These are phyloP conservation scores for Lutjanus erythropterus DNA, from an alignment of 2,113 vertebrate genomes.

Conservation along the genomic window DNA sequence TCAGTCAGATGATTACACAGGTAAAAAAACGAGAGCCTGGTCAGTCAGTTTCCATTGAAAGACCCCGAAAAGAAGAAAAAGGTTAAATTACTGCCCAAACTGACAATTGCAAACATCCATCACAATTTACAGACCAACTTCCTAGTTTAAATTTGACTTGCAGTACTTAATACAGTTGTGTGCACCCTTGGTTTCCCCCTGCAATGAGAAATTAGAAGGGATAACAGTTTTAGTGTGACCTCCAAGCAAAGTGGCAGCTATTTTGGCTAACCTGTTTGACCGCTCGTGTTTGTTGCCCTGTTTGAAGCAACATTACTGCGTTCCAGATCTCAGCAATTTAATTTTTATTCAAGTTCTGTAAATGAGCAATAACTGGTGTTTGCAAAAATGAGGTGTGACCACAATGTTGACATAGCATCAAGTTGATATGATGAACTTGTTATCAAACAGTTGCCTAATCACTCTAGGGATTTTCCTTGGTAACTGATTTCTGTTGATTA, in stretches of 20 bases:
- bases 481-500: too few relatives aligned
- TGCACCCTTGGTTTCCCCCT: neutral
- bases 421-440: neutral
- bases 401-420: neutral
- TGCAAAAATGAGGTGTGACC: neutral
- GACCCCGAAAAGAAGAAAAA: neutral
- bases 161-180: neutral
- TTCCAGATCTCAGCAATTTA: neutral
- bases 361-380: neutral
- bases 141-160: neutral
- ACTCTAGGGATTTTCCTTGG: too few relatives aligned
- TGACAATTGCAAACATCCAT: neutral
- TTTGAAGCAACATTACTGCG: neutral
- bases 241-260: neutral
- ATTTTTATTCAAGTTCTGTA: neutral
- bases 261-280: neutral
- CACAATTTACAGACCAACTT: neutral
- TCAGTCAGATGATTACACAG: neutral
- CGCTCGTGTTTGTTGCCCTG: neutral
- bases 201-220: neutral
- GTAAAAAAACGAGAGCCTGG: neutral
- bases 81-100: neutral
- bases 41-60: neutral
- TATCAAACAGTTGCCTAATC: neutral
- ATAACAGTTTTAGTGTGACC: neutral